Percentiles rank a stretch among this genome's conserved stretches.
These are phyloP conservation scores for Ifrita kowaldi DNA, from an alignment of 2,113 vertebrate species.

Conservation along the genomic window DNA sequence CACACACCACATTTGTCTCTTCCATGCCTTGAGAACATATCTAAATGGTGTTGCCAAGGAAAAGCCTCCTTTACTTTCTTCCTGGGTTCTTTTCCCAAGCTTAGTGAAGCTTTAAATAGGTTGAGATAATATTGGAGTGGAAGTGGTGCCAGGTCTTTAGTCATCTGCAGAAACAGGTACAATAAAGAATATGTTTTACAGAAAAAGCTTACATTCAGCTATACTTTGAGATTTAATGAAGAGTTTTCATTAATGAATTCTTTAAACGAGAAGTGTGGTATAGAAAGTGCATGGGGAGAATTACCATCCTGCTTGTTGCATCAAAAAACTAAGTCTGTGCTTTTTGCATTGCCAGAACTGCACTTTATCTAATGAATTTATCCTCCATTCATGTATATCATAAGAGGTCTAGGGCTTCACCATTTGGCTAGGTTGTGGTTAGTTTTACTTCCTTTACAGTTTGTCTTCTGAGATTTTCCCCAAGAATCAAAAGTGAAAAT, in stretches of 20 bases:
- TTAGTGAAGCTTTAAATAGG: neutral
- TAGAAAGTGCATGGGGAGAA: neutral
- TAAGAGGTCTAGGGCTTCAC: neutral
- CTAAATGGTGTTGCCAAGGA: neutral
- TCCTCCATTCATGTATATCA: neutral
- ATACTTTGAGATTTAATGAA: neutral
- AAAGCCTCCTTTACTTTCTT: neutral
- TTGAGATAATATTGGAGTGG: neutral
- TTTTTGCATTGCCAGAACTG: conserved; percentile 27
- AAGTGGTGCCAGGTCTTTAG: neutral
- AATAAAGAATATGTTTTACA: neutral
- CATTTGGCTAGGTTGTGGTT: neutral
- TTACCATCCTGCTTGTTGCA: conserved; percentile 4
- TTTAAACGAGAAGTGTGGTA: neutral
- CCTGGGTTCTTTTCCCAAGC: neutral
- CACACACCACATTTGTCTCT: neutral
- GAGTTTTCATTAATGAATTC: neutral
- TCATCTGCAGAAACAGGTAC: neutral
- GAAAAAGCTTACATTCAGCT: neutral
- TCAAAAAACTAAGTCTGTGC: neutral
- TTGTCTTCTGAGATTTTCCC: neutral
- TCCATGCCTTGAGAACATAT: neutral
- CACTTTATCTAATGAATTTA: conserved; percentile 18
- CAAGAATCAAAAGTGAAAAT: neutral
- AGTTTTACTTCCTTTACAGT: neutral